Evolutionary conservation across 1,140 invertebrate species (phyloP), one percentile per base, ranked within the genome.

Genomic region (Dinothrombium tinctorium): DNA sequence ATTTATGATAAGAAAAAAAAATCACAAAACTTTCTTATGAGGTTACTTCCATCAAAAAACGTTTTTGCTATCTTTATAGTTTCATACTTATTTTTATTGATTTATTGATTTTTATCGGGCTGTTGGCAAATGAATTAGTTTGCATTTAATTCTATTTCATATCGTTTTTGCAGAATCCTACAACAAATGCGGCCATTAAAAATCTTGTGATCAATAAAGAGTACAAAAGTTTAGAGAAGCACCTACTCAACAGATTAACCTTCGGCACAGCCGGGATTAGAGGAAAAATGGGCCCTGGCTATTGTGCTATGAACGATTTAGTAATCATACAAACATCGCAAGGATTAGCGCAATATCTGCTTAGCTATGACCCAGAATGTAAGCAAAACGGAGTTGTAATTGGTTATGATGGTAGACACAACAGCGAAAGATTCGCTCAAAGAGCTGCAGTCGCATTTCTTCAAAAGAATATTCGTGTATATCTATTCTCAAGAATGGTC

Each of bases 271-370:
- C 46, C n/a, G 46, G 46, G 17, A 46, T 48, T 20, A 66, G 94
- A 43, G 81, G 80, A 0, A 62, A 64, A 45, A 96, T 98, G 89
- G 78, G 72, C 14, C 72, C 83, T 28, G 94, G 92, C 0, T 94
- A 78, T 54, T 69, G 68, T 49, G 73, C 74, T 41, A 89, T 99
- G 77, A 99, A 99, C 63, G 89, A 99, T 61, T 64, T 99, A 21
- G 89, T 95, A 0, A 76, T 99, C 22, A 70, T 98, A 35, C 94
- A 99, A 64, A 84, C 90, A 15, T 74, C 75, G 4, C 89, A 95
- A 69, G 92, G 90, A 4, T 58, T 99, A 33, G 69, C 72, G 25
- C 69, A 73, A 40, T 84, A 90, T 59, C 52, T 94, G 21, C 55
- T 70, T 41, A 58, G 68, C 37, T 55, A 56, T 37, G 55, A 69